A percentile compares a stretch with the other conserved stretches of the same genome.
Conservation (phyloP, 2,797 vertebrate genomes). For the Aselliscus stoliczkanus region DNA sequence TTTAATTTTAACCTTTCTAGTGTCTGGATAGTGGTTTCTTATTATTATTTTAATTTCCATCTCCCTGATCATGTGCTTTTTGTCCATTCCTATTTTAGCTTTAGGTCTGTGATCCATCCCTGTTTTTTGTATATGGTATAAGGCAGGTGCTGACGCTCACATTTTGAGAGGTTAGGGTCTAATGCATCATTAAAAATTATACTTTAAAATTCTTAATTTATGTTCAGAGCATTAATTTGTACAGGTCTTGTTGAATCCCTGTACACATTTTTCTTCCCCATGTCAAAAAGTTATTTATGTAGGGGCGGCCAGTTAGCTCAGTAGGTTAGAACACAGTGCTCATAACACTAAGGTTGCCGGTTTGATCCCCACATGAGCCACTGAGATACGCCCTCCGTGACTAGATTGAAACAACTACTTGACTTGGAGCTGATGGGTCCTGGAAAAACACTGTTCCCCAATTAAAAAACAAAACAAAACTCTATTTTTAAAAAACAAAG, state of each 20-base stretch:
- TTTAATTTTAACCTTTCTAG: background rate
- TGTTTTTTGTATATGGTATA: background rate
- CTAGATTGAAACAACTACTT: no score
- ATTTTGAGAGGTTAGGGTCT: background rate
- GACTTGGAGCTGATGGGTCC: no score
- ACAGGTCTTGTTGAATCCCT: background rate
- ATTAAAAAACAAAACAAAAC: no score
- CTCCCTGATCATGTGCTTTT: background rate
- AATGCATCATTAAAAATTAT: background rate
- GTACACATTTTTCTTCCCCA: background rate
- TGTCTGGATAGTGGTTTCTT: background rate
- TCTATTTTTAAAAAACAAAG: no score
- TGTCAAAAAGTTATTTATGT: background rate
- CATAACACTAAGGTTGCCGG: no score
- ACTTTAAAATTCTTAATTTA: conserved; percentile 8
- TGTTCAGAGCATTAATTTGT: background rate
- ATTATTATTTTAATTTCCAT: background rate
- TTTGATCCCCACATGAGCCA: no score
- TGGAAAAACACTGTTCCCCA: no score
- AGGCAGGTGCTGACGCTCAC: background rate
- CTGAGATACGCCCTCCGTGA: no score
- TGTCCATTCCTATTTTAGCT: background rate
- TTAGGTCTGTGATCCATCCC: background rate
- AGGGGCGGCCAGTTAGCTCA: no score
- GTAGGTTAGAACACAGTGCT: no score